Base-by-base conservation (phyloP, 2,797 vertebrate species). In the Chaetodon trifasciatus region DNA sequence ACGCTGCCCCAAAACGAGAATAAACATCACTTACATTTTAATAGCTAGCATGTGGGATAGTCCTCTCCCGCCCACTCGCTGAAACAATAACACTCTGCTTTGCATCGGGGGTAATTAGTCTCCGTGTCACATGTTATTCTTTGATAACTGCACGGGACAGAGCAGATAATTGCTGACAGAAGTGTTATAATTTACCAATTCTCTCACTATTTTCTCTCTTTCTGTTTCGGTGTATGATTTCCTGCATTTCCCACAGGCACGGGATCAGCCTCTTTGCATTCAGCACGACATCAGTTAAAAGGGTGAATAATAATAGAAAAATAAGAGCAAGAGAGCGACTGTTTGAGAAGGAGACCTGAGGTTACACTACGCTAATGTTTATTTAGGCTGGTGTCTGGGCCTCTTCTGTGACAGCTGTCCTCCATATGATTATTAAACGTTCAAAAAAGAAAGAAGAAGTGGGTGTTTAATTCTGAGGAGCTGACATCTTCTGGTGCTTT, bases 21-120 rank as follows among this genome's bases (percentile, higher is more conserved):
- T 13, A 67, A 82, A 53, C 58, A 28, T 64, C 46, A 39, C 21
- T 75, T 46, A 32, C 6, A 10, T 23, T 81, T 72, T 37, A 74
- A 81, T 58, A 52, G 65, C 37, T 24, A n/a, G 19, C 71, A 73
- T 49, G 65, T 70, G 66, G 37, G 28, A 78, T 11, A 19, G 13
- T 40, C 2, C 13, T 7, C 53, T 58, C 56, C 61, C 37, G 70
- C 58, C 52, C 40, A 5, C 35, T 49, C 0, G 8, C 55, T 16
- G 21, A 35, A 73, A 64, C 68, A 67, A 10, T 5, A 19, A 21
- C 24, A 5, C 40, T 47, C 58, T 44, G 64, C 7, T 1, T 0
- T 37, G 23, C 63, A 76, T 35, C 0, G 55, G 35, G 21, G 0
- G 10, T 61, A n/a, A 63, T 82, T 44, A 76, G 63, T 21, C 28